phyloP scores from a whole-genome alignment of 2,888 invertebrate species.

The Drosophila helvetica region DNA sequence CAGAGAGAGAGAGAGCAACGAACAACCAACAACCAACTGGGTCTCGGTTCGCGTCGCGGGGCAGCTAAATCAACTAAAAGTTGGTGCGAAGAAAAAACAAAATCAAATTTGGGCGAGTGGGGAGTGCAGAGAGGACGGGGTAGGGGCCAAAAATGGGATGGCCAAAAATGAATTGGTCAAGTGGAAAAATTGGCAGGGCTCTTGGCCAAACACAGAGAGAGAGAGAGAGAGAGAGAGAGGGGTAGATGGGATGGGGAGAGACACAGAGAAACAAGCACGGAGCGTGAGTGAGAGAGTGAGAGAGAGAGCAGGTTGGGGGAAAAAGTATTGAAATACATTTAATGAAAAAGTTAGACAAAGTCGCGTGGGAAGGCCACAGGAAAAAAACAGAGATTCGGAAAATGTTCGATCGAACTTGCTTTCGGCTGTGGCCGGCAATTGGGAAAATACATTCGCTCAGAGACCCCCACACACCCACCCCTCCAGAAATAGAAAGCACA shows the following conservation, averaged over 20 bases:
- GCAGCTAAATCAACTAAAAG: conserved; percentile 75
- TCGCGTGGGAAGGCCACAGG: conserved; percentile 44
- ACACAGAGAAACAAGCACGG: conserved; percentile 17
- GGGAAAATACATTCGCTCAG: conserved; percentile 4
- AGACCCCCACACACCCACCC: too few relatives aligned
- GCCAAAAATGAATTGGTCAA: conserved; percentile 77
- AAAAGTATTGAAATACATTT: conserved; percentile 77
- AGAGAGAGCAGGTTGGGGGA: conserved; percentile 9
- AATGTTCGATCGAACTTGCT: conserved; percentile 37
- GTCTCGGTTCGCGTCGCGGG: conserved; percentile 50
- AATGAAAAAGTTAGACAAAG: conserved; percentile 71
- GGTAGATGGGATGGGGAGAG: conserved; percentile 25
- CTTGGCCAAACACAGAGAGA: conserved; percentile 14
- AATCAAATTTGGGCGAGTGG: conserved; percentile 61
- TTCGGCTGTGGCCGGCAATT: conserved; percentile 17
- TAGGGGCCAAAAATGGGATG: conserved; percentile 1
- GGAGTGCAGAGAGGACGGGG: background rate
- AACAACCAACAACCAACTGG: background rate
- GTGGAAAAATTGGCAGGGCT: conserved; percentile 72
- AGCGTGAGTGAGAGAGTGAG: background rate
- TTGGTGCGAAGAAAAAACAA: conserved; percentile 77
- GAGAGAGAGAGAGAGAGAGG: conserved; percentile 1
- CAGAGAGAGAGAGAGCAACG: conserved; percentile 28
- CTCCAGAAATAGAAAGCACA: too few relatives aligned
- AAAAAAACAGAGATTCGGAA: conserved; percentile 27